phyloP scores from a whole-genome alignment of 2,888 invertebrate genomes.

The Apoda limacodes region DNA sequence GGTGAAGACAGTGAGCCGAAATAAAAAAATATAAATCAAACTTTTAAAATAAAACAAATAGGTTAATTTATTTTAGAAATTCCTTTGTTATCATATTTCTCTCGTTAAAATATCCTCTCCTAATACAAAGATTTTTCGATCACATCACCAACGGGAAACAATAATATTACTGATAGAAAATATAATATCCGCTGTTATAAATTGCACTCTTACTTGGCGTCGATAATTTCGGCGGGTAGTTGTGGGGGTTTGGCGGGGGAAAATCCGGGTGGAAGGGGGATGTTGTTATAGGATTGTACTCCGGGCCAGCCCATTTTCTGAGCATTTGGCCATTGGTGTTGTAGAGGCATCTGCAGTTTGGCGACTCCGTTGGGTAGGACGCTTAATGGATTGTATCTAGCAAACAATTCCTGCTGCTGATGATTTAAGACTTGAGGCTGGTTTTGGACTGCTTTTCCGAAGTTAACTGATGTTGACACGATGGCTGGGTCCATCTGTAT shows the following conservation, averaged over 20 bases:
- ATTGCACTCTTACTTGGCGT: conserved; percentile 55
- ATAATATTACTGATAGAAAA: conserved; percentile 42
- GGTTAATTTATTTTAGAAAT: conserved; percentile 69
- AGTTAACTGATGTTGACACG: conserved; percentile 77
- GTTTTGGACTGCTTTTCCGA: conserved; percentile 36
- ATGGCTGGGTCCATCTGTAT: conserved; percentile 95
- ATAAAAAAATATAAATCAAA: conserved; percentile 22
- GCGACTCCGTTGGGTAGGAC: conserved; percentile 30
- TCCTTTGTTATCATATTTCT: conserved; percentile 70
- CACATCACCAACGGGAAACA: conserved; percentile 56
- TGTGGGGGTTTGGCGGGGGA: conserved; percentile 47
- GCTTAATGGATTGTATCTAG: conserved; percentile 48
- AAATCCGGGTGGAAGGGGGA: conserved; percentile 62
- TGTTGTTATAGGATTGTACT: conserved; percentile 28
- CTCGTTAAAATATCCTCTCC: conserved; percentile 68
- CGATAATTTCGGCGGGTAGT: conserved; percentile 62
- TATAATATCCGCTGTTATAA: conserved; percentile 30
- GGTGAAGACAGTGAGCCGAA: conserved; percentile 25
- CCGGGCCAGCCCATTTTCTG: conserved; percentile 28
- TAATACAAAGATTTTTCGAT: conserved; percentile 68
- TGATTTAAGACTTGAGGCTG: conserved; percentile 23
- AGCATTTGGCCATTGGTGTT: conserved; percentile 19
- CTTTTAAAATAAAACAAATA: conserved; percentile 65
- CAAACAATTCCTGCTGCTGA: conserved; percentile 52
- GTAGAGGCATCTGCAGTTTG: conserved; percentile 17